Base-by-base conservation (phyloP, 2,888 invertebrate genomes). In the Pachycephus smyrnensis region DNA sequence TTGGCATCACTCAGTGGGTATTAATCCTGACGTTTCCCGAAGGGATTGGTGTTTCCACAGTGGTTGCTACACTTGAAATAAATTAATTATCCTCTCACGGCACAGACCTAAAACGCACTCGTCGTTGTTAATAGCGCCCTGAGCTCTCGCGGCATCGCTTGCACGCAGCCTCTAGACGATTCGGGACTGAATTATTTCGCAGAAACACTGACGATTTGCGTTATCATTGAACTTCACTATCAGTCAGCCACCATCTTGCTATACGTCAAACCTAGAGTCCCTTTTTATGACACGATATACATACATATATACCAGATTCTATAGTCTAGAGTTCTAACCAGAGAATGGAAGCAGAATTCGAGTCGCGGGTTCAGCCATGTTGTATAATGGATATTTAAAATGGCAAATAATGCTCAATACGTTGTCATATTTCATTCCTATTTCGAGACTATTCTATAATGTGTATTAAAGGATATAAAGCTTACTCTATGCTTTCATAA, bases 201-300 rank as follows among this genome's bases (percentile, higher is more conserved):
- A 78, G 73, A 76, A 82, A 79, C 82, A 84, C 78, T 83, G 76
- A 75, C 79, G 77, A 81, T 81, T 83, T 82, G 80, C 84, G 82
- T 84, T 86, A 85, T 86, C 86, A 80, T 79, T 74, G 80, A 83
- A 85, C 79, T 82, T 83, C 80, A 71, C 83, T 86, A 86, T 86
- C 85, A 82, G 81, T 86, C 81, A 81, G 85, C 86, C 86, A 86
- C 86, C 86, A 86, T 86, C 86, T 86, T 86, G 73, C 76, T 80
- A 82, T 85, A 85, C 84, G 86, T 86, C 86, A 86, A 84, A 85
- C 75, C 80, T 84, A 82, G 82, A 83, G 79, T 71, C 12, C 12
- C 12, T 71, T 71, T 33, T 15, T 71, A 71, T 71, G 33, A 71
- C 12, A 71, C 33, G 32, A 71, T 71, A 31, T 71, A 71, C 71